phyloP scores from a whole-genome alignment of 2,113 vertebrate genomes.

The Lophotis ruficrista region DNA sequence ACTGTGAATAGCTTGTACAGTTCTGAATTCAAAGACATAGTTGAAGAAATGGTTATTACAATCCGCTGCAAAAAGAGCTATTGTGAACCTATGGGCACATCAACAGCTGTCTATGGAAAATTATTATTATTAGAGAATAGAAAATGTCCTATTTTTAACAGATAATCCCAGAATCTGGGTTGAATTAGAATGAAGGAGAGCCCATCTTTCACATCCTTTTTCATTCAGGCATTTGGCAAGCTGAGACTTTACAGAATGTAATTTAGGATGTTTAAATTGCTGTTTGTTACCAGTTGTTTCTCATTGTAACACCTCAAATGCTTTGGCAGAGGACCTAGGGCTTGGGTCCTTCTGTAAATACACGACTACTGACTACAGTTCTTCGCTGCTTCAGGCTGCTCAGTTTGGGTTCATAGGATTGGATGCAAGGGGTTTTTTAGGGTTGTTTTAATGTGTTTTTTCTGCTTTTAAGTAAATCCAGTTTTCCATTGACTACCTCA shows the following conservation, averaged over 20 bases:
- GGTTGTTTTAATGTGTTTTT: not conserved
- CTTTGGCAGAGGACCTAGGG: not conserved
- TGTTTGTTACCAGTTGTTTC: slow-evolving; percentile 33
- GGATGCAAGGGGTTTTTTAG: not conserved
- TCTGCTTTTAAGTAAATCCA: not conserved
- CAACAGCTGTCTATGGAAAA: slow-evolving; percentile 67
- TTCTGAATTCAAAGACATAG: slow-evolving; percentile 49
- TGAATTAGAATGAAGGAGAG: slow-evolving; percentile 65
- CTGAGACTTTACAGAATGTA: not conserved
- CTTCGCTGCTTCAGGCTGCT: not conserved
- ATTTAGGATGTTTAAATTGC: slow-evolving; percentile 25
- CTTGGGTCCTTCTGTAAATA: not conserved
- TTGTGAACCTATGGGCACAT: slow-evolving; percentile 62
- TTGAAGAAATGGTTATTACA: slow-evolving; percentile 59
- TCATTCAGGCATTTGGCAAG: slow-evolving; percentile 58
- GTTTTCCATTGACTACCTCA: not conserved
- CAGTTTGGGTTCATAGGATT: not conserved
- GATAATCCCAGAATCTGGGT: slow-evolving; percentile 59
- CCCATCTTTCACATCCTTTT: slow-evolving; percentile 49
- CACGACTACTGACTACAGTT: not conserved
- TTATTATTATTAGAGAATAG: slow-evolving; percentile 68
- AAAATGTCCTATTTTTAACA: slow-evolving; percentile 68
- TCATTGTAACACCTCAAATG: slow-evolving; percentile 2
- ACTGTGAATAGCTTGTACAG: not conserved
- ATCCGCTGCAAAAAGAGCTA: slow-evolving; percentile 45